Conservation (phyloP, 2,888 invertebrate genomes). For the Hyalella azteca region DNA sequence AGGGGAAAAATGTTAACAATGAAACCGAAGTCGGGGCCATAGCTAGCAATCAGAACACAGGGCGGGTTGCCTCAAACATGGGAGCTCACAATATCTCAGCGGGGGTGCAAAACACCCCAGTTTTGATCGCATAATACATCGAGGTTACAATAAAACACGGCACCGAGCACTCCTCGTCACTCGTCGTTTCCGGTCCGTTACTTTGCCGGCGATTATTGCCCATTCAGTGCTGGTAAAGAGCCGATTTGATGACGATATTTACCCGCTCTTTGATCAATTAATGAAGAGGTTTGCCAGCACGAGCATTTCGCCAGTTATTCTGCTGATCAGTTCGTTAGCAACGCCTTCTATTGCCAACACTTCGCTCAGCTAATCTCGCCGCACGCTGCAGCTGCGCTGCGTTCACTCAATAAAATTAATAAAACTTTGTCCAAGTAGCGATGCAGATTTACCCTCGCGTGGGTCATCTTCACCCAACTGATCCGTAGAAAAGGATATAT, state of each 20-base stretch:
- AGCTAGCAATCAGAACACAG: background rate
- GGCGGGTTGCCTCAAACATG: background rate
- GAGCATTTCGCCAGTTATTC: conserved; percentile 1
- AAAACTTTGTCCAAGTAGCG: no score
- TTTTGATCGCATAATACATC: background rate
- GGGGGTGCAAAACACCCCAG: conserved; percentile 9
- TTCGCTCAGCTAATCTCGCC: background rate
- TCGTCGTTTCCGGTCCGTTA: background rate
- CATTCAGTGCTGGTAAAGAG: background rate
- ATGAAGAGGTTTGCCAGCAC: conserved; percentile 6
- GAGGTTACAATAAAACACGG: conserved; percentile 13
- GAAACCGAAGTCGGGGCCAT: background rate
- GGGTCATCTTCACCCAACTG: no score
- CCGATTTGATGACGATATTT: background rate
- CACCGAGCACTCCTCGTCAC: background rate
- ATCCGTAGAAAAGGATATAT: no score
- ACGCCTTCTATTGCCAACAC: background rate
- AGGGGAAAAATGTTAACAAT: background rate
- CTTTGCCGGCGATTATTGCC: background rate
- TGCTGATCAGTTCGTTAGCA: conserved; percentile 5
- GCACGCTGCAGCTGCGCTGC: no score
- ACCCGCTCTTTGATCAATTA: background rate
- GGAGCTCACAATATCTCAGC: background rate
- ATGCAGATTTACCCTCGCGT: no score
- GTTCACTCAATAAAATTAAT: no score